Evolutionary conservation across 2,888 invertebrate species (phyloP).

Genomic region (Dasysyrphus tricinctus): DNA sequence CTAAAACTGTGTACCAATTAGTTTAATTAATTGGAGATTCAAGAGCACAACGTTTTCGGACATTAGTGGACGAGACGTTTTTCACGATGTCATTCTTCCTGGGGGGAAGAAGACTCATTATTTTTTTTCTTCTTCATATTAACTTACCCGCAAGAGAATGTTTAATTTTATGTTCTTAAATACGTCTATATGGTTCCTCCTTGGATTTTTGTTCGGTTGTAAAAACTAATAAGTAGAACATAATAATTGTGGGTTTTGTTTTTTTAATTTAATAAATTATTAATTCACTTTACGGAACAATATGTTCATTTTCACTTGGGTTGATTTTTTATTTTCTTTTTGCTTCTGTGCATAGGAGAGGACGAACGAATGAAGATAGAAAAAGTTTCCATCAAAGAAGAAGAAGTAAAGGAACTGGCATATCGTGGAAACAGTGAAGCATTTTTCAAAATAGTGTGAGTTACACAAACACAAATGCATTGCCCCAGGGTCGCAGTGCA

Average conservation of each 20-base stretch:
- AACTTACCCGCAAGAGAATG: conserved; percentile 62
- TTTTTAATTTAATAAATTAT: conserved; percentile 35
- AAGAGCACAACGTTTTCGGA: not conserved
- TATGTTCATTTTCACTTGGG: conserved; percentile 63
- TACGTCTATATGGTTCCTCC: conserved; percentile 14
- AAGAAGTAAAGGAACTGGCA: no score
- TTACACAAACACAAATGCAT: no score
- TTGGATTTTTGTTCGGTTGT: conserved; percentile 29
- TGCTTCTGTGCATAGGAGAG: conserved; percentile 32
- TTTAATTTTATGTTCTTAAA: conserved; percentile 30
- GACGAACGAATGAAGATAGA: conserved; percentile 9
- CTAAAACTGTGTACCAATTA: not conserved
- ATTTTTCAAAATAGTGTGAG: no score
- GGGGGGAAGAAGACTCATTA: conserved; percentile 40
- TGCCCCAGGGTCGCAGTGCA: no score
- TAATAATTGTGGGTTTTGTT: conserved; percentile 42
- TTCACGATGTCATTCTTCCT: conserved; percentile 33
- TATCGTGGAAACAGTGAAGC: no score
- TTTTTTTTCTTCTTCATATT: conserved; percentile 45
- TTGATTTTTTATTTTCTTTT: conserved; percentile 15
- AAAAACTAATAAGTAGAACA: conserved; percentile 44
- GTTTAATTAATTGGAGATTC: conserved; percentile 3
- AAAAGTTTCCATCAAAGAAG: conserved; percentile 61
- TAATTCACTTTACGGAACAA: conserved; percentile 59
- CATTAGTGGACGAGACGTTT: conserved; percentile 14